phyloP scores from a whole-genome alignment of 2,797 vertebrate species.

The Acrossocheilus fasciatus region DNA sequence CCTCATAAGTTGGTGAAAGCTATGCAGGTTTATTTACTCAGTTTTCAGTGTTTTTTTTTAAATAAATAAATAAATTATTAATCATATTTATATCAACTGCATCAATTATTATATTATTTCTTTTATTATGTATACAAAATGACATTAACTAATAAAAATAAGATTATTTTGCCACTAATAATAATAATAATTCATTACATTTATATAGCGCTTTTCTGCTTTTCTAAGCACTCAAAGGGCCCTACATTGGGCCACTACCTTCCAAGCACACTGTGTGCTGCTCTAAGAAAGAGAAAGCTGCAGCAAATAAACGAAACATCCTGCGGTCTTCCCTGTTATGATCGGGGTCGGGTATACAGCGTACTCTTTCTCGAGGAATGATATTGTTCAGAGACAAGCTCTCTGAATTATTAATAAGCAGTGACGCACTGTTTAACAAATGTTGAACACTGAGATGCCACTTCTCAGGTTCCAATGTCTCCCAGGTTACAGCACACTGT shows the following conservation, averaged over 20 bases:
- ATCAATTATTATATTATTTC: neutral
- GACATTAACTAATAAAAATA: slow-evolving; percentile 10
- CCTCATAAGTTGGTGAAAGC: neutral
- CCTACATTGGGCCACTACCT: neutral
- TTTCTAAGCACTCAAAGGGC: too few species aligned
- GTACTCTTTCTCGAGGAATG: slow-evolving; percentile 45
- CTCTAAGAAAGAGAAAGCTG: slow-evolving; percentile 35
- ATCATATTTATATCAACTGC: slow-evolving; percentile 8
- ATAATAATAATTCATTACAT: too few species aligned
- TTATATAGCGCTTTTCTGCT: too few species aligned
- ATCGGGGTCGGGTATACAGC: slow-evolving; percentile 24
- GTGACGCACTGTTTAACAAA: slow-evolving; percentile 71
- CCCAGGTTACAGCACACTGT: slow-evolving; percentile 18
- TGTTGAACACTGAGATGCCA: slow-evolving; percentile 65
- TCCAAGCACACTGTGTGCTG: slow-evolving; percentile 26
- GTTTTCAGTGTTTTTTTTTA: neutral
- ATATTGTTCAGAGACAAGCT: slow-evolving; percentile 63
- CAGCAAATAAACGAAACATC: slow-evolving; percentile 33
- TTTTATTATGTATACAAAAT: neutral
- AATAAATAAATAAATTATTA: too few species aligned
- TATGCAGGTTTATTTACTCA: neutral
- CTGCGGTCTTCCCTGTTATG: slow-evolving; percentile 56
- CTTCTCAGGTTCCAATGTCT: slow-evolving; percentile 49
- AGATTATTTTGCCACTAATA: slow-evolving; percentile 29
- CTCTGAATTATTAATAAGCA: slow-evolving; percentile 72